These are phyloP conservation scores for Opisthocomus hoazin DNA, from an alignment of 2,113 vertebrate genomes.

Conservation along the genomic window DNA sequence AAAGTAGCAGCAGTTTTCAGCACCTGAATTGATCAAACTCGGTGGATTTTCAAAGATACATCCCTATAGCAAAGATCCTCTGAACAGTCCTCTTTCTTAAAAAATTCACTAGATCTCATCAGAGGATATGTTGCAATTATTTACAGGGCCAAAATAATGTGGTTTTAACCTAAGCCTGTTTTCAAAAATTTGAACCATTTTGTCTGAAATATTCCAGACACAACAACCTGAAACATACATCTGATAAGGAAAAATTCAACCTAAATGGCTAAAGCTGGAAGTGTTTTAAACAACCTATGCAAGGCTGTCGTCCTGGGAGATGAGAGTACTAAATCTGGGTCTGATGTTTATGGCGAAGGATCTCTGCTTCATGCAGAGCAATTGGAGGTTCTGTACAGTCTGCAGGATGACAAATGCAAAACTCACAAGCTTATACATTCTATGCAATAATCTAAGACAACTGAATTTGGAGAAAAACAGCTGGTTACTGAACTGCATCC, in stretches of 20 bases:
- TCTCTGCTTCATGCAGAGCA: not conserved
- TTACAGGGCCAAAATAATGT: not conserved
- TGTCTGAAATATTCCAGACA: not conserved
- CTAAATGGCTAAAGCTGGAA: not conserved
- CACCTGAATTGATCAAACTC: not conserved
- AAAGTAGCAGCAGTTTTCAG: not conserved
- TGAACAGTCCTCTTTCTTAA: not conserved
- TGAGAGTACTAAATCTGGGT: not conserved
- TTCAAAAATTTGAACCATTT: not conserved
- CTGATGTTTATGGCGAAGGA: not conserved
- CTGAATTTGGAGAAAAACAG: not conserved
- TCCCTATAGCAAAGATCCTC: not conserved
- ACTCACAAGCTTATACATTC: not conserved
- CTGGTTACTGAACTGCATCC: not conserved
- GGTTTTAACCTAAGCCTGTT: not conserved
- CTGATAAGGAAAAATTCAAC: not conserved
- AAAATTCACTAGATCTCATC: not conserved
- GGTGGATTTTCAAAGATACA: not conserved
- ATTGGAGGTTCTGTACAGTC: not conserved
- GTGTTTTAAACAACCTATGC: not conserved
- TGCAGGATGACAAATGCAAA: not conserved
- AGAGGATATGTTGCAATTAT: not conserved
- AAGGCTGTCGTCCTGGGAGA: not conserved
- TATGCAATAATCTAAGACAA: not conserved
- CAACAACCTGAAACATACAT: not conserved